A percentile compares a stretch with the other conserved stretches of the same genome.
phyloP scores from a whole-genome alignment of 1,140 invertebrate genomes.

The Cyrtorhinus lividipennis region DNA sequence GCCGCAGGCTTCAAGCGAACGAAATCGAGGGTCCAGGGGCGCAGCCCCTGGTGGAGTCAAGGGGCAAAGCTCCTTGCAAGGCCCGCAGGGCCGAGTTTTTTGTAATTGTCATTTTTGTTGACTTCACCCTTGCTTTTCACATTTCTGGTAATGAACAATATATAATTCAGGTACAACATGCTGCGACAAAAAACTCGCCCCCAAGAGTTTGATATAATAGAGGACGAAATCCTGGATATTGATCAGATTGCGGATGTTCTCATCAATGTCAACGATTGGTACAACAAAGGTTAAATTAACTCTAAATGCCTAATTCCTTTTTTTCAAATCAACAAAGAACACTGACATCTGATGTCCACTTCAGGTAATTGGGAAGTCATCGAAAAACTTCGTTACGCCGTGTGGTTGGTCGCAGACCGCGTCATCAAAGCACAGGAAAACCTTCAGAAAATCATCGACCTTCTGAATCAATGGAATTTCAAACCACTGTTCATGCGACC shows the following conservation, averaged over 20 bases:
- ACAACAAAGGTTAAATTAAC: slow-evolving; percentile 50
- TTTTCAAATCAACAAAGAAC: too few relatives aligned
- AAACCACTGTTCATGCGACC: slow-evolving; percentile 49
- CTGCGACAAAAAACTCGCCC: slow-evolving; percentile 45
- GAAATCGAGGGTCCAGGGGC: too few relatives aligned
- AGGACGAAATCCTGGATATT: slow-evolving; percentile 45
- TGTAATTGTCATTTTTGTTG: too few relatives aligned
- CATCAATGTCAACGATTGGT: slow-evolving; percentile 49
- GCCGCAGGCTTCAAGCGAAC: too few relatives aligned
- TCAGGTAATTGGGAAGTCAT: slow-evolving; percentile 42
- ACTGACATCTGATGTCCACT: not conserved
- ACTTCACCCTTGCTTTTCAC: not conserved
- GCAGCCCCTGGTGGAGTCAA: too few relatives aligned
- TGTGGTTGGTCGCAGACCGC: slow-evolving; percentile 43
- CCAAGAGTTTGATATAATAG: slow-evolving; percentile 51
- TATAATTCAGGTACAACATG: slow-evolving; percentile 45
- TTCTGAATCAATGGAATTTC: slow-evolving; percentile 52
- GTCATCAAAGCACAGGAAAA: slow-evolving; percentile 45
- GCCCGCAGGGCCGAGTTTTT: too few relatives aligned
- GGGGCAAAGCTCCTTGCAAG: too few relatives aligned
- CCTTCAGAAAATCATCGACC: slow-evolving; percentile 31
- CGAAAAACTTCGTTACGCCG: slow-evolving; percentile 33
- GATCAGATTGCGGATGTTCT: slow-evolving; percentile 45
- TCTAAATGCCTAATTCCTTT: too few relatives aligned
- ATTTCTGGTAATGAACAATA: too few relatives aligned